phyloP scores from a whole-genome alignment of 1,140 invertebrate genomes.

The Meloidogyne floridensis region DNA sequence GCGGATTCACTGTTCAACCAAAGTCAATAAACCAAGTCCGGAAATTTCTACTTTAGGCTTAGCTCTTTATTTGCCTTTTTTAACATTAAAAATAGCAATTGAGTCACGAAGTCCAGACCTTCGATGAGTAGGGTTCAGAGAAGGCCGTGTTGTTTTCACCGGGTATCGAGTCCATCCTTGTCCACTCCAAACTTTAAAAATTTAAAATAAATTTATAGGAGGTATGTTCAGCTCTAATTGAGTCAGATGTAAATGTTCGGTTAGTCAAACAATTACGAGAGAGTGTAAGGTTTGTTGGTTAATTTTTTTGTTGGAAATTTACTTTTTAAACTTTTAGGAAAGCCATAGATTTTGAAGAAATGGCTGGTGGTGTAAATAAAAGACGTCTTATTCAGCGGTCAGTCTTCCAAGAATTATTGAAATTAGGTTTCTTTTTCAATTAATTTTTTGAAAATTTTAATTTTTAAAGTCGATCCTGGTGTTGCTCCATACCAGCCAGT shows the following conservation, averaged over 20 bases:
- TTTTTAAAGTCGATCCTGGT: constrained; percentile 83
- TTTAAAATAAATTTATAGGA: constrained; percentile 66
- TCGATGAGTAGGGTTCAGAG: too few relatives aligned
- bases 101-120: too few relatives aligned
- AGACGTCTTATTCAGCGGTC: constrained; percentile 96
- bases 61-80: too few relatives aligned
- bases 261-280: constrained; percentile 74
- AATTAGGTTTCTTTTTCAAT: constrained; percentile 70
- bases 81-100: too few relatives aligned
- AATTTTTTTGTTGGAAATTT: background rate
- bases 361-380: constrained; percentile 98
- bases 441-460: background rate
- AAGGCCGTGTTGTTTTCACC: too few relatives aligned
- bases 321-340: constrained; percentile 26
- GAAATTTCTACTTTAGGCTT: too few relatives aligned
- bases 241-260: constrained; percentile 97
- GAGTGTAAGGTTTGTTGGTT: constrained; percentile 17
- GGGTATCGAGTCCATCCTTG: too few relatives aligned
- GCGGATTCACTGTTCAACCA: too few relatives aligned
- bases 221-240: constrained; percentile 80
- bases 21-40: too few relatives aligned
- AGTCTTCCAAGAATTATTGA: constrained; percentile 97
- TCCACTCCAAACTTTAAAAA: too few relatives aligned
- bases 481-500: constrained; percentile 93
- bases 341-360: constrained; percentile 86